phyloP scores from a whole-genome alignment of 2,797 vertebrate species.

The Nannoperca obscura region DNA sequence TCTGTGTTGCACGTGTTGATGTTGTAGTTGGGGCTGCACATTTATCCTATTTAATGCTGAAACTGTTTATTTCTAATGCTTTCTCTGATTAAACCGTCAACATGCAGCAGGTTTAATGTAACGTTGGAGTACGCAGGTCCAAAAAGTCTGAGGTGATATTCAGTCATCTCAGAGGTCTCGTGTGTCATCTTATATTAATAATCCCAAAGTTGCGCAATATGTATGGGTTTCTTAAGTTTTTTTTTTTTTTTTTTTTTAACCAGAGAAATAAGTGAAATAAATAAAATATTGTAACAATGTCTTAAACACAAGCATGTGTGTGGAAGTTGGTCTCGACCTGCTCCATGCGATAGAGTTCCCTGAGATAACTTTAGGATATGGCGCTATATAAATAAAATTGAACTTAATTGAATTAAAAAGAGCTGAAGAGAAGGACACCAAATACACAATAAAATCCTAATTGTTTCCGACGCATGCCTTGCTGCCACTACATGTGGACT shows the following conservation, averaged over 20 bases:
- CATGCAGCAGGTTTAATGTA: not conserved
- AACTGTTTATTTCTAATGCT: not conserved
- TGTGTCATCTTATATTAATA: too few species aligned
- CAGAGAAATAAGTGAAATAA: too few species aligned
- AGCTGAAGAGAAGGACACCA: not conserved
- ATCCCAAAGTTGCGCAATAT: too few species aligned
- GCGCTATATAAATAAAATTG: too few species aligned
- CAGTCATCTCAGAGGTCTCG: not conserved
- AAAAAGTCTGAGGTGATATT: not conserved
- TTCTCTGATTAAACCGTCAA: not conserved
- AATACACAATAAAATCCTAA: not conserved
- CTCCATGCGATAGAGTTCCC: too few species aligned
- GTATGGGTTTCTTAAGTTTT: too few species aligned
- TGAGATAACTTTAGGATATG: too few species aligned
- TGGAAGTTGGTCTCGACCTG: too few species aligned
- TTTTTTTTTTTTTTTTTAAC: too few species aligned
- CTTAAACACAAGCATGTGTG: too few species aligned
- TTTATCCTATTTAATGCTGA: not conserved
- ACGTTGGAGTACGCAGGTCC: not conserved
- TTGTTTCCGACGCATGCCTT: not conserved
- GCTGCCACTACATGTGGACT: not conserved
- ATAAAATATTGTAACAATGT: not conserved
- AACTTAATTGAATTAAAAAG: not conserved
- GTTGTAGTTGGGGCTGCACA: slow-evolving; percentile 7
- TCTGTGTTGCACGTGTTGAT: slow-evolving; percentile 8